Evolutionary conservation across 2,797 vertebrate species (phyloP), one percentile per base, ranked within the genome.

Genomic region (Balearica regulorum): DNA sequence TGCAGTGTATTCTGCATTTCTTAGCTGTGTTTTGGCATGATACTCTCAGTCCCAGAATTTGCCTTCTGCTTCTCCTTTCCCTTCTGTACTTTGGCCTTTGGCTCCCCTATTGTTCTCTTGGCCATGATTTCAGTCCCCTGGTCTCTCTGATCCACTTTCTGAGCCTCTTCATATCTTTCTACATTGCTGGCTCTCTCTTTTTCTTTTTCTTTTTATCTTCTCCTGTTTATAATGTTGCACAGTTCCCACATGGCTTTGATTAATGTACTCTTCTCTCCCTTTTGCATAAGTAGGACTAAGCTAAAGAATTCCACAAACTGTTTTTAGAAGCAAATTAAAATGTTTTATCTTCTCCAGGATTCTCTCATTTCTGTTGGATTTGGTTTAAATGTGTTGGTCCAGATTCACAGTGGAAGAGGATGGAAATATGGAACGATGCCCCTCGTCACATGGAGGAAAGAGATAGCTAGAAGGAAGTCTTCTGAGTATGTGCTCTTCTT

Each of bases 171-270:
- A 79, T 90, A 88, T 62, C 25, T 72, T 83, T 93, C 46, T 62
- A 53, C 31, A 79, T 88, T 93, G 28, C 69, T 95, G 79, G 72
- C 12, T 24, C 43, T 80, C 8, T 43, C 25, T 55, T 25, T 44
- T 12, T 37, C 3, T 26, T 89, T 39, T 53, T 17, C 8, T 44
- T 80, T 62, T 83, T 43, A 41, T 73, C 21, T 68, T 68, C 26
- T 66, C 24, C 39, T 5, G 5, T 89, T 79, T 92, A 65, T 72
- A 79, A 81, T 39, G 5, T 66, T 88, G 24, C 57, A 58, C 13
- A 65, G 35, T 81, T 96, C 37, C 54, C 91, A 95, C 33, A 79
- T 88, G 94, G 72, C 19, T 96, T 96, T 94, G 69, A 94, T 96
- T 94, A 96, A 78, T 69, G 46, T 35, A 86, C 8, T 75, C 37